Percentiles rank a stretch among this genome's conserved stretches.
Conservation (phyloP, 2,888 invertebrate species). For the Yponomeuta plumbellus region DNA sequence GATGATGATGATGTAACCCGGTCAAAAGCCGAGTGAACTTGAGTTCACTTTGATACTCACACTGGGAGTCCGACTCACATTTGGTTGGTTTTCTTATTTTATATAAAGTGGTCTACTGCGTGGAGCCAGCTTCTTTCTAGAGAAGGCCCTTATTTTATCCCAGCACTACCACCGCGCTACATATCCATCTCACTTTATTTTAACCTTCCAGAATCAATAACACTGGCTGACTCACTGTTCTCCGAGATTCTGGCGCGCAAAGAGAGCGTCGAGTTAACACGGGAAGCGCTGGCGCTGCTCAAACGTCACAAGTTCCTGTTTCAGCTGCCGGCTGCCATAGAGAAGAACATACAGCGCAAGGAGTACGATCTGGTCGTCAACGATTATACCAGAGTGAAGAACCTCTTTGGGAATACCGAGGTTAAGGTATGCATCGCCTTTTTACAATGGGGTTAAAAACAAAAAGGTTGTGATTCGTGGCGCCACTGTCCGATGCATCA, state of each 20-base stretch:
- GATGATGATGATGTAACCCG: no score
- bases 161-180: not conserved
- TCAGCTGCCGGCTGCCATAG: constrained; percentile 95
- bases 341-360: constrained; percentile 93
- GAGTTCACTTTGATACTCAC: no score
- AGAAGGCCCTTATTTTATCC: not conserved
- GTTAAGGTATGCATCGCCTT: constrained; percentile 76
- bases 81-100: no score
- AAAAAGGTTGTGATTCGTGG: no score
- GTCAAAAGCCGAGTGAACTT: no score
- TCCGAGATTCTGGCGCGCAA: constrained; percentile 93
- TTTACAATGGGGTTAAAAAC: not conserved
- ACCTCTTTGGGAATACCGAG: constrained; percentile 95
- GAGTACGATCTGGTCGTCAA: constrained; percentile 98
- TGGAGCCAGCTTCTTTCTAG: no score
- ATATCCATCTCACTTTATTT: not conserved
- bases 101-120: no score
- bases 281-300: constrained; percentile 94
- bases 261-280: constrained; percentile 96
- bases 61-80: no score
- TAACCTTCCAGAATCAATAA: constrained; percentile 84
- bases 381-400: constrained; percentile 97
- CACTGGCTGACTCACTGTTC: constrained; percentile 93
- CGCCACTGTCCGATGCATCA: no score
- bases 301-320: constrained; percentile 97